Evolutionary conservation across 2,888 invertebrate genomes (phyloP).

Genomic region (Hemistola chrysoprasaria): DNA sequence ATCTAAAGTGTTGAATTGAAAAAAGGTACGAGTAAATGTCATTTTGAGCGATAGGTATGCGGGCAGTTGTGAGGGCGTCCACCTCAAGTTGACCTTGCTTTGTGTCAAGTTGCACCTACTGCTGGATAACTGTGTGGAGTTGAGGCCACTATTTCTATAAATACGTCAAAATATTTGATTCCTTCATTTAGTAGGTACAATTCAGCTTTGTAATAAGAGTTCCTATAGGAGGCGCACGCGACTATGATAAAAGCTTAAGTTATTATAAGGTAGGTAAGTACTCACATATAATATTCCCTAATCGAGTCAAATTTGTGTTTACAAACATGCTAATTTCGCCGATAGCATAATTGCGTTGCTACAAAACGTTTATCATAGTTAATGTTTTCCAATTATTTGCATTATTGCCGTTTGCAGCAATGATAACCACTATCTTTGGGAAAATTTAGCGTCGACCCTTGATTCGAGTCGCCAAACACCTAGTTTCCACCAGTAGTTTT

Average conservation of each 20-base stretch:
- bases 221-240: too few relatives aligned
- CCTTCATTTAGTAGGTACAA: not conserved
- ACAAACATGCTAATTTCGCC: constrained; percentile 57
- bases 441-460: constrained; percentile 9
- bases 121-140: constrained; percentile 63
- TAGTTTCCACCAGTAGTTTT: constrained; percentile 4
- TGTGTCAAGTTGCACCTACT: constrained; percentile 71
- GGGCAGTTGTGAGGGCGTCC: constrained; percentile 61
- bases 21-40: constrained; percentile 59
- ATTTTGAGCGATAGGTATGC: constrained; percentile 57
- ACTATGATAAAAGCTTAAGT: too few relatives aligned
- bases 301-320: too few relatives aligned
- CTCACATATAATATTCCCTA: too few relatives aligned
- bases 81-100: constrained; percentile 73
- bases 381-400: not conserved
- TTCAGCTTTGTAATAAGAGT: too few relatives aligned
- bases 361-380: constrained; percentile 1
- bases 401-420: not conserved
- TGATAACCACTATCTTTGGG: constrained; percentile 6
- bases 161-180: constrained; percentile 50
- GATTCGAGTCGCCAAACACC: not conserved
- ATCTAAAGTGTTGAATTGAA: constrained; percentile 35
- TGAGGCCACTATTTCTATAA: constrained; percentile 53
- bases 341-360: constrained; percentile 1
- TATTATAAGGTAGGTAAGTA: too few relatives aligned